Percentiles rank a stretch among this genome's conserved stretches.
phyloP scores from a whole-genome alignment of 2,888 invertebrate species.

The Microchrysa polita region DNA sequence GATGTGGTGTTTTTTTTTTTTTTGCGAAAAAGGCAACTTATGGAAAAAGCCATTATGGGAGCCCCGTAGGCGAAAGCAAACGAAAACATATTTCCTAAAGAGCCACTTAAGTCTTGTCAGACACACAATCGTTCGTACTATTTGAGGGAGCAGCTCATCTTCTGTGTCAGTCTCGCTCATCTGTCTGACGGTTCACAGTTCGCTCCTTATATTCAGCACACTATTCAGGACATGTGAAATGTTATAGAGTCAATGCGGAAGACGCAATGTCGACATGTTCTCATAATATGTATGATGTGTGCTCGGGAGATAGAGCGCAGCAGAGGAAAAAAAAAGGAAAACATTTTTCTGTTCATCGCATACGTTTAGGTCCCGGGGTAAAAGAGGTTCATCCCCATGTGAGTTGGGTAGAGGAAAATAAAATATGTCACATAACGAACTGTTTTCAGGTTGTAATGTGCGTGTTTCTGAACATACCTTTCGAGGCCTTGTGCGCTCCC shows the following conservation, averaged over 20 bases:
- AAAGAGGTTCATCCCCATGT: background rate
- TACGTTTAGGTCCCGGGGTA: too few species aligned
- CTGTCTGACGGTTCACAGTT: background rate
- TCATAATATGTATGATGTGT: background rate
- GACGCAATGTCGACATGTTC: background rate
- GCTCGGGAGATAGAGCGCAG: background rate
- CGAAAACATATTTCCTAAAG: conserved; percentile 29
- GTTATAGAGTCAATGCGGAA: too few species aligned
- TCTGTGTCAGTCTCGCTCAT: background rate
- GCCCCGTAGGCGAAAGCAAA: background rate
- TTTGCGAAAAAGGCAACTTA: conserved; percentile 11
- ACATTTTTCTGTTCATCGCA: background rate
- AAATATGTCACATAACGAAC: conserved; percentile 37
- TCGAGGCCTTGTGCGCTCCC: background rate
- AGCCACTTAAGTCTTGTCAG: conserved; percentile 39
- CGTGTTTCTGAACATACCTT: conserved; percentile 34
- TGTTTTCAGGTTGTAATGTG: conserved; percentile 37
- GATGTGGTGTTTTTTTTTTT: background rate
- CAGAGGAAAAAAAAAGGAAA: background rate
- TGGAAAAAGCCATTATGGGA: conserved; percentile 29
- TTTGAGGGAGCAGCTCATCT: conserved; percentile 16
- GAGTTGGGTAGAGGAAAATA: conserved; percentile 15
- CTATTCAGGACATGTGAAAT: background rate
- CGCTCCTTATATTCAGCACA: background rate
- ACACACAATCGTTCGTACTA: conserved; percentile 31